Evolutionary conservation across 2,113 vertebrate genomes (phyloP).

Genomic region (Corythornis madagascariensis): DNA sequence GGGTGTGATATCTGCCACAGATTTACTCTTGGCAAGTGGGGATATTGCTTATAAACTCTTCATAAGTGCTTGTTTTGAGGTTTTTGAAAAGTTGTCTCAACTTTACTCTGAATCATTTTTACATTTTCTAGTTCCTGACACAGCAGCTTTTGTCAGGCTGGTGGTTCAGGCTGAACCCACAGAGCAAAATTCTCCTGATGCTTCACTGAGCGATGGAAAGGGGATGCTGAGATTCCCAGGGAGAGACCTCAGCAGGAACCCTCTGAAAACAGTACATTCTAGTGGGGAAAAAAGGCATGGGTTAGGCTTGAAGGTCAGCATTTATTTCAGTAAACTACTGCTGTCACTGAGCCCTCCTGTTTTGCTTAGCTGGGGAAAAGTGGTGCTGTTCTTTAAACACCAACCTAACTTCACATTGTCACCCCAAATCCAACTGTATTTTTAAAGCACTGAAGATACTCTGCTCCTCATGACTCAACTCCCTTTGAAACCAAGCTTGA

Average conservation of each 20-base stretch:
- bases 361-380: background rate
- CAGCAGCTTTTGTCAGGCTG: background rate
- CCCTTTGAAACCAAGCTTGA: background rate
- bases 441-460: background rate
- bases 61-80: background rate
- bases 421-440: background rate
- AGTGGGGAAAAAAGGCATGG: rapidly evolving
- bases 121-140: background rate
- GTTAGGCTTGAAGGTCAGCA: background rate
- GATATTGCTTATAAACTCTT: background rate
- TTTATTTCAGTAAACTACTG: background rate
- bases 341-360: background rate
- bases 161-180: background rate
- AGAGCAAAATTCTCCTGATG: background rate
- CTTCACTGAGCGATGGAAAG: background rate
- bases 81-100: background rate
- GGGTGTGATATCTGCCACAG: background rate
- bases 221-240: background rate
- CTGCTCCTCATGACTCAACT: background rate
- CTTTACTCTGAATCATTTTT: background rate
- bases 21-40: background rate
- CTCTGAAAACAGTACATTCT: background rate
- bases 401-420: background rate
- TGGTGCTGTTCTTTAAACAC: rapidly evolving
- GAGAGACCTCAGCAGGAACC: background rate